These are phyloP conservation scores for Mirza zaza DNA, from an alignment of 2,113 vertebrate species.

Conservation along the genomic window DNA sequence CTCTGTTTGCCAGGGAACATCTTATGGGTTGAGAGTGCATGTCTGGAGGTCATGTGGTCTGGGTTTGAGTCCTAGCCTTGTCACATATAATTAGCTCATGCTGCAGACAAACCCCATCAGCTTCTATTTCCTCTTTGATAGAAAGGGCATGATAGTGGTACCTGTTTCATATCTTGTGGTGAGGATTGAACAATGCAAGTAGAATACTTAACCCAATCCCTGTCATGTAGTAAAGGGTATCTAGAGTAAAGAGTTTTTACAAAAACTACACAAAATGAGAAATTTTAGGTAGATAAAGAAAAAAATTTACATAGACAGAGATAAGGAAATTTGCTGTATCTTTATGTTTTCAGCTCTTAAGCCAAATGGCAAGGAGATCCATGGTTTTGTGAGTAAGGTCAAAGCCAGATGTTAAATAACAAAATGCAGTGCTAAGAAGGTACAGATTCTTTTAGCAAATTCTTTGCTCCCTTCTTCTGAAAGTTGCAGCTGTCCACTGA, in stretches of 20 bases:
- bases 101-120: background rate
- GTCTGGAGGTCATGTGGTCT: background rate
- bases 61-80: background rate
- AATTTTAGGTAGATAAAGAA: background rate
- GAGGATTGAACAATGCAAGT: background rate
- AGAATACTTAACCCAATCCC: background rate
- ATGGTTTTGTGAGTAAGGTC: background rate
- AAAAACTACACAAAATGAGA: background rate
- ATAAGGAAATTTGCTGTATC: background rate
- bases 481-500: background rate
- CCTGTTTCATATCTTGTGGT: background rate
- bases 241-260: background rate
- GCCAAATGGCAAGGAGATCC: background rate
- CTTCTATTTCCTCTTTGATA: background rate
- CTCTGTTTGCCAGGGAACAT: background rate
- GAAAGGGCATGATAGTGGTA: background rate
- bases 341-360: conserved; percentile 9
- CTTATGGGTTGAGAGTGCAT: background rate
- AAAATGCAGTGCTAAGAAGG: background rate
- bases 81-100: background rate
- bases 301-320: background rate
- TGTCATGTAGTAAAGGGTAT: background rate
- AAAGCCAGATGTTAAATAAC: background rate
- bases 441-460: background rate
- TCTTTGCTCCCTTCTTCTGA: background rate